phyloP scores from a whole-genome alignment of 1,140 invertebrate species.

The Gonioctena quinquepunctata region DNA sequence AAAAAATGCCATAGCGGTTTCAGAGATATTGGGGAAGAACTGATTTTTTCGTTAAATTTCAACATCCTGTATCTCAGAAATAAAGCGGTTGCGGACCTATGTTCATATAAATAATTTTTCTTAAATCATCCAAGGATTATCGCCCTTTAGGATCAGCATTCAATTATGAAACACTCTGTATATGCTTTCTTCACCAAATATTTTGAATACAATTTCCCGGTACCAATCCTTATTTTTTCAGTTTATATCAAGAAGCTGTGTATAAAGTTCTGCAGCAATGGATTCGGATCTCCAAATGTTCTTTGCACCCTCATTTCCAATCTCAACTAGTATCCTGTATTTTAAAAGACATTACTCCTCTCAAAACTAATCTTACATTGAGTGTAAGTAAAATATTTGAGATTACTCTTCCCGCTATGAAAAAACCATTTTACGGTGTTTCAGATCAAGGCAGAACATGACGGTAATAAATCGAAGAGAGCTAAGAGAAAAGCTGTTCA shows the following conservation, averaged over 20 bases:
- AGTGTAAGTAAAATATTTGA: not conserved
- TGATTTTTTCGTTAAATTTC: too few relatives aligned
- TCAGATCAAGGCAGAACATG: not conserved
- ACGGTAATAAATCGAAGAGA: slow-evolving; percentile 29
- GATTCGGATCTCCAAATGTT: slow-evolving; percentile 30
- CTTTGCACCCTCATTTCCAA: slow-evolving; percentile 28
- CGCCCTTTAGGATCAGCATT: too few relatives aligned
- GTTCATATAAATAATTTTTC: too few relatives aligned
- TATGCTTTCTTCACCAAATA: too few relatives aligned
- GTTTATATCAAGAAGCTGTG: slow-evolving; percentile 25
- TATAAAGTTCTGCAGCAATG: slow-evolving; percentile 27
- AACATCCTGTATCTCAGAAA: too few relatives aligned
- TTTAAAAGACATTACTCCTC: slow-evolving; percentile 28
- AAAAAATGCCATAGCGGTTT: too few relatives aligned
- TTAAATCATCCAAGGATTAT: too few relatives aligned
- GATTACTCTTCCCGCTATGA: too few relatives aligned
- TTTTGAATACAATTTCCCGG: too few relatives aligned
- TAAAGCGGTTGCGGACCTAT: too few relatives aligned
- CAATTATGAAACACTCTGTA: too few relatives aligned
- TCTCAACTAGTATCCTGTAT: slow-evolving; percentile 23
- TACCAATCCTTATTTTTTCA: slow-evolving; percentile 18
- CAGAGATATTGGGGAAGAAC: too few relatives aligned
- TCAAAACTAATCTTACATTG: slow-evolving; percentile 19
- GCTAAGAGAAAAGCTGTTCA: slow-evolving; percentile 30
- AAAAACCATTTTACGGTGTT: not conserved